Conservation (phyloP, 1,140 invertebrate genomes). For the Drosophila auraria region DNA sequence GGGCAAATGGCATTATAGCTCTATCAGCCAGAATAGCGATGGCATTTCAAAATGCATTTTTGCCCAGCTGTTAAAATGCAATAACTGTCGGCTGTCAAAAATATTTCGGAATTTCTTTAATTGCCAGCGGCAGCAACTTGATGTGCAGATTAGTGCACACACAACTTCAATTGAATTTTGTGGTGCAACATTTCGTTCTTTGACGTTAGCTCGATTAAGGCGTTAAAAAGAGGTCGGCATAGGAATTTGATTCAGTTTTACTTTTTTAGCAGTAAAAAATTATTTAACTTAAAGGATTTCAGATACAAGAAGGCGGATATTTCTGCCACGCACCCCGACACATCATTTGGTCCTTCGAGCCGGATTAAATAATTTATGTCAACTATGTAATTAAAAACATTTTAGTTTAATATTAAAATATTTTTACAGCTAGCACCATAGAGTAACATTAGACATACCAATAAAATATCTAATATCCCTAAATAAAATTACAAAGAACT, state of each 20-base stretch:
- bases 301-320: too few species aligned
- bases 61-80: conserved; percentile 22
- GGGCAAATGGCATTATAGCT: conserved; percentile 23
- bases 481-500: background rate
- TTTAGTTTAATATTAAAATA: too few species aligned
- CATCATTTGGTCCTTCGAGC: too few species aligned
- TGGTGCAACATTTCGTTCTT: conserved; percentile 13
- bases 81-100: conserved; percentile 20
- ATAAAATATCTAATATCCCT: background rate
- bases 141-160: conserved; percentile 29
- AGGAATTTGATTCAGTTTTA: background rate
- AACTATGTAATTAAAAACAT: too few species aligned
- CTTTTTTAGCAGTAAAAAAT: background rate
- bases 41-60: conserved; percentile 41
- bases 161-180: conserved; percentile 24
- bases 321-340: too few species aligned
- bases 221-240: background rate
- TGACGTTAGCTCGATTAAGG: conserved; percentile 31
- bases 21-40: conserved; percentile 35
- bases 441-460: too few species aligned
- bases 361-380: too few species aligned
- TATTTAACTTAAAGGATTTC: background rate
- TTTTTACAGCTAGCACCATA: too few species aligned
- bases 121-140: conserved; percentile 28
- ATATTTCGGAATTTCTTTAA: conserved; percentile 26